A percentile compares a stretch with the other conserved stretches of the same genome.
phyloP scores from a whole-genome alignment of 2,888 invertebrate species.

The Steinernema scapterisci region DNA sequence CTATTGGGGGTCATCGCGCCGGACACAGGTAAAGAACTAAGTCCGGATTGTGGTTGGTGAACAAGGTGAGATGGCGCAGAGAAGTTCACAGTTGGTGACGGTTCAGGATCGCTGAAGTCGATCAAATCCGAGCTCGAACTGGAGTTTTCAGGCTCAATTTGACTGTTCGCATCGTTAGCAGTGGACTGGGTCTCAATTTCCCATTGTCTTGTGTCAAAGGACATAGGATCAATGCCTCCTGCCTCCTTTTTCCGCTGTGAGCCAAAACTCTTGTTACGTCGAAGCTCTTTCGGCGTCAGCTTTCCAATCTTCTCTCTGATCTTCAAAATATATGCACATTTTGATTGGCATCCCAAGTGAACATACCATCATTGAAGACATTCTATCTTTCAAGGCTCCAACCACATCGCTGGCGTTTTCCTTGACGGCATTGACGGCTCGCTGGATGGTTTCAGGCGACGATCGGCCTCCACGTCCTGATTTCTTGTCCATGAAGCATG shows the following conservation, averaged over 20 bases:
- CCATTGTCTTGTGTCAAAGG: conserved; percentile 35
- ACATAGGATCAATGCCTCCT: conserved; percentile 34
- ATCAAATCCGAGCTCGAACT: conserved; percentile 38
- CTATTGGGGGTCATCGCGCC: too few species aligned
- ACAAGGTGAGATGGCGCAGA: too few species aligned
- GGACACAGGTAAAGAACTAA: too few species aligned
- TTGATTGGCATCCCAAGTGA: background rate
- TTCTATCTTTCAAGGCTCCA: conserved; percentile 45
- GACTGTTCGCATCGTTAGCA: background rate
- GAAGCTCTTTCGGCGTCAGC: conserved; percentile 44
- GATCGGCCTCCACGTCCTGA: conserved; percentile 38
- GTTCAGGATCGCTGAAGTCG: conserved; percentile 38
- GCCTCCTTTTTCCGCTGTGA: conserved; percentile 29
- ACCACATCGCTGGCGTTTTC: conserved; percentile 50
- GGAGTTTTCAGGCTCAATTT: background rate
- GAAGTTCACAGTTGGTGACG: background rate
- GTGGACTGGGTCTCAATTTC: background rate
- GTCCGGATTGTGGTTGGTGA: too few species aligned
- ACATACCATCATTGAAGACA: conserved; percentile 46
- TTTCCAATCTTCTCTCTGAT: conserved; percentile 42
- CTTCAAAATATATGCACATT: conserved; percentile 18
- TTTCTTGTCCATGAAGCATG: conserved; percentile 63
- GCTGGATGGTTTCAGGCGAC: conserved; percentile 16
- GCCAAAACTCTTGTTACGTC: conserved; percentile 34
- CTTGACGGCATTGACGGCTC: conserved; percentile 19